phyloP scores from a whole-genome alignment of 2,888 invertebrate genomes.

The Sphecodes monilicornis region DNA sequence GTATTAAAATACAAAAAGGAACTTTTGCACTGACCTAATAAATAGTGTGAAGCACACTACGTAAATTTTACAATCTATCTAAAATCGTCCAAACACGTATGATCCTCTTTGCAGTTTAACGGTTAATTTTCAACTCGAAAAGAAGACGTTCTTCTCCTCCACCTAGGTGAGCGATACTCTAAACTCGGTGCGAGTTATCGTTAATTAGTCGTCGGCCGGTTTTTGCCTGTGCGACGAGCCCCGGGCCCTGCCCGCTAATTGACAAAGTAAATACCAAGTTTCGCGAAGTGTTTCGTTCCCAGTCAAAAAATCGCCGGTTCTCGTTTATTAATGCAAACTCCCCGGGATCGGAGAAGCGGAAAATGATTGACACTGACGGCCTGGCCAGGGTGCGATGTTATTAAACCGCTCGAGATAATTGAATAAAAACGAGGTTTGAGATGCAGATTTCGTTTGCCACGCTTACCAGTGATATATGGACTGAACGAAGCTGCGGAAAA shows the following conservation, averaged over 20 bases:
- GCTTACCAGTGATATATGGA: slow-evolving; percentile 36
- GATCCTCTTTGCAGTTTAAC: too few relatives aligned
- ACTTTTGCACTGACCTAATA: too few relatives aligned
- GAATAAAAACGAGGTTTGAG: slow-evolving; percentile 13
- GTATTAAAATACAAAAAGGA: too few relatives aligned
- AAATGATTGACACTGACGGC: slow-evolving; percentile 9
- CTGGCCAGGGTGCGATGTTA: neutral
- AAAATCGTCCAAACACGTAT: too few relatives aligned
- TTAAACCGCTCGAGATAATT: slow-evolving; percentile 21
- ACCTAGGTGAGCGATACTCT: neutral
- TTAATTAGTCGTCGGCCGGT: neutral
- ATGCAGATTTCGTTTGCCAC: slow-evolving; percentile 20
- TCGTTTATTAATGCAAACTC: neutral
- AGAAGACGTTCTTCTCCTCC: neutral
- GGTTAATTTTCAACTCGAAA: too few relatives aligned
- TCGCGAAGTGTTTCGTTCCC: neutral
- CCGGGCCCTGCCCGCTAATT: neutral
- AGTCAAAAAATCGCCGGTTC: neutral
- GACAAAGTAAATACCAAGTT: slow-evolving; percentile 2
- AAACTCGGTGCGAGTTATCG: neutral
- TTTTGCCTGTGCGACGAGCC: too few relatives aligned
- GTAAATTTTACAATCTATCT: too few relatives aligned
- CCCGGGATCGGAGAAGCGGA: neutral
- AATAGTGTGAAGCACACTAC: too few relatives aligned
- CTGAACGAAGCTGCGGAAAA: slow-evolving; percentile 16